Percentiles rank a stretch among this genome's conserved stretches.
Evolutionary conservation across 2,888 invertebrate species (phyloP).

Genomic region (Ophion ellenae): DNA sequence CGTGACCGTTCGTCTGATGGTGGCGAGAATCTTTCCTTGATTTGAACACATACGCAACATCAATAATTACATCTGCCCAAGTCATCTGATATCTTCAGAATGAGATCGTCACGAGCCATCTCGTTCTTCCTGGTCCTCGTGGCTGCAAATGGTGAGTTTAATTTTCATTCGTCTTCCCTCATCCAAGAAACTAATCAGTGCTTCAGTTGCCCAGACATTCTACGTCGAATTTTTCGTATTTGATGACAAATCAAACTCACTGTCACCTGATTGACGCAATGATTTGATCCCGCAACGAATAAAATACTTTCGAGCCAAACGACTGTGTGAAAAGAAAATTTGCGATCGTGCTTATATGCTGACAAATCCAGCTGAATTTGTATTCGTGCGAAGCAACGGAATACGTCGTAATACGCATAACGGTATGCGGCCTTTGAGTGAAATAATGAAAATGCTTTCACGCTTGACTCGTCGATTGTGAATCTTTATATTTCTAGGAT

Average conservation of each 20-base stretch:
- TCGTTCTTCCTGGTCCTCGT: constrained; percentile 78
- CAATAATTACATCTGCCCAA: constrained; percentile 52
- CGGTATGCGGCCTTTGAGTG: background rate
- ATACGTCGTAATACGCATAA: background rate
- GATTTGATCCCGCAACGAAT: too few relatives aligned
- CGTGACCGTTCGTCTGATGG: constrained; percentile 56
- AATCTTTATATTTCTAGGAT: background rate
- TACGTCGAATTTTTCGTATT: too few relatives aligned
- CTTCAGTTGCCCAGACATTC: too few relatives aligned
- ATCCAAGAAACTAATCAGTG: too few relatives aligned
- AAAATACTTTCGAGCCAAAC: too few relatives aligned
- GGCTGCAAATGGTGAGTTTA: constrained; percentile 79
- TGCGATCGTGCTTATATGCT: background rate
- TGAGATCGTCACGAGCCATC: constrained; percentile 76
- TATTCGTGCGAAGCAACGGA: background rate
- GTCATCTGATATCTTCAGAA: constrained; percentile 72
- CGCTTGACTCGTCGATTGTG: background rate
- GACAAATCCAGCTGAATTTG: background rate
- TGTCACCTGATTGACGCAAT: too few relatives aligned
- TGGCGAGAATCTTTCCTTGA: constrained; percentile 50
- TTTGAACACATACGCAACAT: background rate
- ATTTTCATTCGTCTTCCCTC: background rate
- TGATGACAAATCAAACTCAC: too few relatives aligned
- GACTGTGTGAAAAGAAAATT: too few relatives aligned
- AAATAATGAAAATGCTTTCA: constrained; percentile 30